Conservation (phyloP, 37 sponge, comb jelly and placozoan genomes). For the Cliona cf. orientalis region DNA sequence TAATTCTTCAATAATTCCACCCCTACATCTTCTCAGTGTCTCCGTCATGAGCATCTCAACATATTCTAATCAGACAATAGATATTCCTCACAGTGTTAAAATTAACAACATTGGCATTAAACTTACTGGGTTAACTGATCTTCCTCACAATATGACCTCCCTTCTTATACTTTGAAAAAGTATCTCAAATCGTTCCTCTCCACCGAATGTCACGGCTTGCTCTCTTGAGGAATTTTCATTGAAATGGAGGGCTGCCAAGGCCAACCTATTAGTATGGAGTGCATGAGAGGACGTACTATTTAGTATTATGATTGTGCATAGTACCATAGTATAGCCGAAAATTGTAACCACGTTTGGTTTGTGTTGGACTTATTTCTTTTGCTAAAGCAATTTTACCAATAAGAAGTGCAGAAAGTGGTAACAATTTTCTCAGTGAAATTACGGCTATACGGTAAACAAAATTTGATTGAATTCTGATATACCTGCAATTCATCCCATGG, state of each 20-base stretch:
- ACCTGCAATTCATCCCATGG: conserved; percentile 38
- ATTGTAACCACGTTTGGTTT: no score
- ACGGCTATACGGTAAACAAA: background rate
- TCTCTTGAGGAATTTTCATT: conserved; percentile 25
- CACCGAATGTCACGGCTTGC: conserved; percentile 12
- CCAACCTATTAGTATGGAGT: conserved; percentile 3
- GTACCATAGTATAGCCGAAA: no score
- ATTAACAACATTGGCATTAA: background rate
- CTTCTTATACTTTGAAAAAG: conserved; percentile 19
- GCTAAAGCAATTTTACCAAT: no score
- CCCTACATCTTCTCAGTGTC: conserved; percentile 2
- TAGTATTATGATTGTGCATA: no score
- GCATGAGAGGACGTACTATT: background rate
- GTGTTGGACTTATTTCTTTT: no score
- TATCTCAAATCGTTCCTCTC: conserved; percentile 17
- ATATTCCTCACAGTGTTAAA: conserved; percentile 1
- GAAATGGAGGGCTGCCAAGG: conserved; percentile 29
- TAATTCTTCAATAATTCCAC: background rate
- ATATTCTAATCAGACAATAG: conserved; percentile 8
- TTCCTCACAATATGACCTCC: conserved; percentile 40
- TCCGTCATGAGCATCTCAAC: conserved; percentile 22
- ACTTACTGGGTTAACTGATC: conserved; percentile 24
- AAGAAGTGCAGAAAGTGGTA: no score
- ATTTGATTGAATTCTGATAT: background rate
- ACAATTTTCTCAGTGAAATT: no score